These are phyloP conservation scores for Onychorhynchus coronatus DNA, from an alignment of 2,113 vertebrate species.

Conservation along the genomic window DNA sequence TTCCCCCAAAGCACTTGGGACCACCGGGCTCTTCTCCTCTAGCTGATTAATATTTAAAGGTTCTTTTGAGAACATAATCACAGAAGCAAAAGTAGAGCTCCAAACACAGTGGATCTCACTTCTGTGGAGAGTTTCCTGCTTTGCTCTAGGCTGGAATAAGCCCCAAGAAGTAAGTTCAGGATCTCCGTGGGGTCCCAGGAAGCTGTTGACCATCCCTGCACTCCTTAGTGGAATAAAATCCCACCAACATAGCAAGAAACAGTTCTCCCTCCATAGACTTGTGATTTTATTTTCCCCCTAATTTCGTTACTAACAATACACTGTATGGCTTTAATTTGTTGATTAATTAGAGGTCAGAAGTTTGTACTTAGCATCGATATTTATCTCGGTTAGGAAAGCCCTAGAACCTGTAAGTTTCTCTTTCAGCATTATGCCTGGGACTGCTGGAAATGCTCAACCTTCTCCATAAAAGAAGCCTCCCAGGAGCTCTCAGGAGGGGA, in stretches of 20 bases:
- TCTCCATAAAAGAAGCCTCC: neutral
- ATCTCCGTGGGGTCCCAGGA: neutral
- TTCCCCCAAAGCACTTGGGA: neutral
- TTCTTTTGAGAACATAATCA: neutral
- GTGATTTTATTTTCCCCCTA: no score
- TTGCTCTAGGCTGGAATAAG: neutral
- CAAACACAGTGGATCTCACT: neutral
- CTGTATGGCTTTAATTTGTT: neutral
- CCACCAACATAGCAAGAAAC: neutral
- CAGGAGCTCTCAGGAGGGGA: neutral
- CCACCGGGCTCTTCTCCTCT: neutral
- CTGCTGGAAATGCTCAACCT: neutral
- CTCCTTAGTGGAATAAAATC: neutral
- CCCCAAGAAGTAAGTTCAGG: neutral
- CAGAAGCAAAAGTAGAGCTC: neutral
- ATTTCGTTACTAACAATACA: neutral
- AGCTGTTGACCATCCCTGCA: neutral
- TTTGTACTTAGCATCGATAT: neutral
- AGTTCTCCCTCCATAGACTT: neutral
- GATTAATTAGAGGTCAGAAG: neutral
- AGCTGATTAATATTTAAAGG: neutral
- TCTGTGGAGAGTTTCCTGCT: fast-evolving
- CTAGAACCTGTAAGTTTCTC: neutral
- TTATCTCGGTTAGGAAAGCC: neutral
- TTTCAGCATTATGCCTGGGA: neutral